Percentiles rank a stretch among this genome's conserved stretches.
Conservation (phyloP, 2,113 vertebrate species). For the Telmatochromis bifrenatus region DNA sequence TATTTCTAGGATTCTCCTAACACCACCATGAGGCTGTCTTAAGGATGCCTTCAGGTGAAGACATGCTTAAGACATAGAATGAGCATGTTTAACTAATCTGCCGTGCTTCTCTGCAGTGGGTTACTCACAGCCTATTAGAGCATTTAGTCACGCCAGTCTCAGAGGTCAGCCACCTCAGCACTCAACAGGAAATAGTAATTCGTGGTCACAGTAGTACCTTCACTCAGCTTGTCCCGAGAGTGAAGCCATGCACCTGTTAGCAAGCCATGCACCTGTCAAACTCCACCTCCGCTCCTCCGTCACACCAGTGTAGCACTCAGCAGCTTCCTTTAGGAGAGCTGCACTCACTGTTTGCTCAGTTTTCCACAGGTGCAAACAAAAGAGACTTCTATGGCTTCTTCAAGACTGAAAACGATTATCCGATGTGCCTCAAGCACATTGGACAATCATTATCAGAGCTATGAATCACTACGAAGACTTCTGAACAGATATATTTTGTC, state of each 20-base stretch:
- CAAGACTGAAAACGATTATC: not conserved
- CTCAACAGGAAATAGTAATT: slow-evolving; percentile 71
- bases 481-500: not conserved
- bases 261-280: slow-evolving; percentile 7
- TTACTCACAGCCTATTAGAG: slow-evolving; percentile 51
- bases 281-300: not conserved
- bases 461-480: not conserved
- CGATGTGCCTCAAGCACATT: not conserved
- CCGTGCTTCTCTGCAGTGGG: not conserved
- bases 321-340: not conserved
- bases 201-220: not conserved
- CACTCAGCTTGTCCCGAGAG: not conserved
- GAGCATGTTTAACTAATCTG: not conserved
- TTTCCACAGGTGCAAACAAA: not conserved
- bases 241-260: slow-evolving; percentile 25
- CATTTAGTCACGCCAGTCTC: slow-evolving; percentile 74
- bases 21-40: not conserved
- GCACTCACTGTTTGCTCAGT: not conserved
- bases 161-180: slow-evolving; percentile 58
- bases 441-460: not conserved
- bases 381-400: not conserved
- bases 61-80: not conserved
- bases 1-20: not conserved
- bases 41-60: not conserved
- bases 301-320: not conserved